Percentiles rank a stretch among this genome's conserved stretches.
These are phyloP conservation scores for Drosophila prolongata DNA, from an alignment of 2,888 invertebrate species.

Conservation along the genomic window DNA sequence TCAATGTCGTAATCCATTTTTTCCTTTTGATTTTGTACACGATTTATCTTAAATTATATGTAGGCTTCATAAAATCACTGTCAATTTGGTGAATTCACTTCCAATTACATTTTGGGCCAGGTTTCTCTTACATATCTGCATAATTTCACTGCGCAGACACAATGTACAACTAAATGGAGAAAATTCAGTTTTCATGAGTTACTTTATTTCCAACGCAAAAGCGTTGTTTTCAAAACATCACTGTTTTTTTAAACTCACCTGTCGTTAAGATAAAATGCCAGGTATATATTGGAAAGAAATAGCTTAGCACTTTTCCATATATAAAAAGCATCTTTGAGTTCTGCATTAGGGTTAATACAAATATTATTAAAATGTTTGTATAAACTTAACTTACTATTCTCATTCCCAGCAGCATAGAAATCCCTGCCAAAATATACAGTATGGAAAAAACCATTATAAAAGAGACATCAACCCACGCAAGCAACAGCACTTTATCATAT, in stretches of 20 bases:
- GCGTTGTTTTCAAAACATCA: too few relatives aligned
- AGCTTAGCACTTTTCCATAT: background rate
- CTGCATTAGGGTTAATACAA: background rate
- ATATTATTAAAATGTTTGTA: background rate
- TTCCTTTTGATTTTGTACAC: too few relatives aligned
- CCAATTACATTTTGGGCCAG: background rate
- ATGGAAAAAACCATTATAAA: background rate
- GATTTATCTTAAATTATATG: too few relatives aligned
- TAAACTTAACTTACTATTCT: background rate
- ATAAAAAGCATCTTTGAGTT: background rate
- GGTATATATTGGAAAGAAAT: background rate
- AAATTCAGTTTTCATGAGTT: background rate
- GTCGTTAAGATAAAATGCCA: background rate
- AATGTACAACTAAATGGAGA: background rate
- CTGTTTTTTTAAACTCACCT: background rate
- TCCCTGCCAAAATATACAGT: conserved; percentile 3
- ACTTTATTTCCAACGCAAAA: too few relatives aligned
- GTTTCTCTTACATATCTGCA: background rate
- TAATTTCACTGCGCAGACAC: background rate
- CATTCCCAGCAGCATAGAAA: conserved; percentile 2
- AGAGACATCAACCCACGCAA: background rate
- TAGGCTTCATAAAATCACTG: too few relatives aligned
- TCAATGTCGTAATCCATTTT: too few relatives aligned
- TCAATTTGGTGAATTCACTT: too few relatives aligned
- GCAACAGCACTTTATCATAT: background rate